Base-by-base conservation (phyloP, 1,140 invertebrate species). In the Cryptotermes secundus region DNA sequence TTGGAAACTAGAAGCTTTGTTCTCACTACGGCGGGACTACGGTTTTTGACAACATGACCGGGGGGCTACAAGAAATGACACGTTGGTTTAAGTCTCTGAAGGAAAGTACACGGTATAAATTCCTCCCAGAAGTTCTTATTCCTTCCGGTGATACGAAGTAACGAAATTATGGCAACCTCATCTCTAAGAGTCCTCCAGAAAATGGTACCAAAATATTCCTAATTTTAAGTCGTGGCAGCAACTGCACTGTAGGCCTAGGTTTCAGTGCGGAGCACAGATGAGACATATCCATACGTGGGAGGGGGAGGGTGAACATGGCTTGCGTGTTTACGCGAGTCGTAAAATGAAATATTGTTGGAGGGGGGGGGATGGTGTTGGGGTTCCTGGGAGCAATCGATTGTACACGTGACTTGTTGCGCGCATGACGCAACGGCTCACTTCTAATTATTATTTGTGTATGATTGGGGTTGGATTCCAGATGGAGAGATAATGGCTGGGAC, bases 401-500 rank as follows among this genome's bases (percentile, higher is more conserved):
- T 72, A 16, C 59, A 72, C 59, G 59, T 72, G 59, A 72, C 59
- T 72, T 72, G 59, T 72, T 72, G 59, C 59, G 59, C 59, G 59
- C 59, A 72, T 72, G 59, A 72, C 59, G 59, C 59, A 72, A 72
- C n/a, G 59, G n/a, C 59, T 72, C 26, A 72, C 59, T 72, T 72
- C 59, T 72, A 72, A 72, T 72, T 72, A 72, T 72, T 72, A 72
- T 72, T 72, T 72, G 59, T 72, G 59, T 72, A 72, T 72, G 59
- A 72, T 72, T 72, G 59, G 59, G 59, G 59, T 72, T 72, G 59
- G 59, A 72, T 72, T 72, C 59, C 59, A 72, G 59, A 72, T 72
- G 59, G 59, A 72, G 59, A 72, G 59, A 72, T 72, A 72, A 72
- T 72, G 59, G 59, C 59, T 72, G 59, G 59, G n/a, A n/a, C 59